phyloP scores from a whole-genome alignment of 2,113 vertebrate species.

The Sylvicapra grimmia region DNA sequence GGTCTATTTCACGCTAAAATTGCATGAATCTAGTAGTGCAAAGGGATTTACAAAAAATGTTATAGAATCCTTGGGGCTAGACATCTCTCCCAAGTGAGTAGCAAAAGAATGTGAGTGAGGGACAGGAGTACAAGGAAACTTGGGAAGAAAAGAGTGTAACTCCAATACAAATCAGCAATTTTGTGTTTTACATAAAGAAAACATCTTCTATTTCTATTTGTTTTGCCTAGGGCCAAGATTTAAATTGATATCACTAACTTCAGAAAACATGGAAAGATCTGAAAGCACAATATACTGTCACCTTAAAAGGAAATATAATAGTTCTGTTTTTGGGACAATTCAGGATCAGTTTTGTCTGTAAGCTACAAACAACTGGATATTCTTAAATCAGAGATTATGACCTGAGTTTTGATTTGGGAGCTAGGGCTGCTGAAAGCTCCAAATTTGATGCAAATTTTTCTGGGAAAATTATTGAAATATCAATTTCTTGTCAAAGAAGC shows the following conservation, averaged over 20 bases:
- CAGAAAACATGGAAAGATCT: not conserved
- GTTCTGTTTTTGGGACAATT: not conserved
- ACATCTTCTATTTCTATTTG: not conserved
- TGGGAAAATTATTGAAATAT: not conserved
- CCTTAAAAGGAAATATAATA: not conserved
- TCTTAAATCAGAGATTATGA: not conserved
- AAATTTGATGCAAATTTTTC: not conserved
- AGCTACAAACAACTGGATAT: not conserved
- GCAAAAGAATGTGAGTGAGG: not conserved
- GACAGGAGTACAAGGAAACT: not conserved
- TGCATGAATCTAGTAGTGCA: not conserved
- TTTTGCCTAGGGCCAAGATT: not conserved
- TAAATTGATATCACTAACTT: not conserved
- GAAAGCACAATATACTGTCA: not conserved
- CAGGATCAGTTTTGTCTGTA: not conserved
- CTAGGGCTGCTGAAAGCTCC: not conserved
- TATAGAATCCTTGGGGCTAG: not conserved
- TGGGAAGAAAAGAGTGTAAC: not conserved
- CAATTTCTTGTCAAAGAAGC: not conserved
- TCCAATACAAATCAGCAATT: not conserved
- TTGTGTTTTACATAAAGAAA: not conserved
- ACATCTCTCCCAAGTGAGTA: not conserved
- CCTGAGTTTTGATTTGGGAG: not conserved
- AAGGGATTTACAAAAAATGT: not conserved
- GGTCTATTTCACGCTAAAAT: not conserved